Evolutionary conservation across 1,140 invertebrate genomes (phyloP).

Genomic region (Drosophila malerkotliana): DNA sequence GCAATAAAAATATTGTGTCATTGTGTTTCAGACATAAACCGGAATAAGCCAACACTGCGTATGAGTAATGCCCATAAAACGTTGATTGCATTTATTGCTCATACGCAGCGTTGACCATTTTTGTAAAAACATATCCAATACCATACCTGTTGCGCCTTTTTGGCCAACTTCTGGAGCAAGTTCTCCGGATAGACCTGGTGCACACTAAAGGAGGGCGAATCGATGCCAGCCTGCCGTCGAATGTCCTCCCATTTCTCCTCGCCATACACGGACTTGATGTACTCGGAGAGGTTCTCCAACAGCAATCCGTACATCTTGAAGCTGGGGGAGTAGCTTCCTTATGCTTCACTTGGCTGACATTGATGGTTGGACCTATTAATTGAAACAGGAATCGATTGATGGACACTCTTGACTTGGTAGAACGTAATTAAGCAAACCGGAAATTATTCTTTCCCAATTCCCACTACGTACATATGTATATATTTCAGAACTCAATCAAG

Average conservation of each 20-base stretch:
- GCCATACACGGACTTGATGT: conserved; percentile 94
- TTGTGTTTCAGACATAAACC: too few relatives aligned
- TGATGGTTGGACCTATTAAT: conserved; percentile 28
- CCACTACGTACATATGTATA: neutral
- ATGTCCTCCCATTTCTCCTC: conserved; percentile 96
- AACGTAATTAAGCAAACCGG: conserved; percentile 7
- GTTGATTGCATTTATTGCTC: neutral
- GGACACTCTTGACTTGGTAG: neutral
- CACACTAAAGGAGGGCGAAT: conserved; percentile 94
- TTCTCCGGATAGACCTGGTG: conserved; percentile 97
- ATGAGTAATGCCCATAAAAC: neutral
- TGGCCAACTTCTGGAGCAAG: conserved; percentile 92
- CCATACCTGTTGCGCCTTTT: conserved; percentile 92
- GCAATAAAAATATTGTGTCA: neutral
- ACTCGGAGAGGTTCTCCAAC: conserved; percentile 95
- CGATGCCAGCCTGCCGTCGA: conserved; percentile 90
- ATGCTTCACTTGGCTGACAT: conserved; percentile 29
- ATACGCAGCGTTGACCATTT: neutral
- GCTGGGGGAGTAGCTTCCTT: conserved; percentile 3
- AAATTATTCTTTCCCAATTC: neutral
- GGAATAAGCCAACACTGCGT: neutral
- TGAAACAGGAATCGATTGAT: conserved; percentile 27
- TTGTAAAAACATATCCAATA: neutral
- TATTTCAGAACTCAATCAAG: neutral
- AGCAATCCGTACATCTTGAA: conserved; percentile 96